phyloP scores from a whole-genome alignment of 2,113 vertebrate species.

The Cyphomyrus plagiostoma region DNA sequence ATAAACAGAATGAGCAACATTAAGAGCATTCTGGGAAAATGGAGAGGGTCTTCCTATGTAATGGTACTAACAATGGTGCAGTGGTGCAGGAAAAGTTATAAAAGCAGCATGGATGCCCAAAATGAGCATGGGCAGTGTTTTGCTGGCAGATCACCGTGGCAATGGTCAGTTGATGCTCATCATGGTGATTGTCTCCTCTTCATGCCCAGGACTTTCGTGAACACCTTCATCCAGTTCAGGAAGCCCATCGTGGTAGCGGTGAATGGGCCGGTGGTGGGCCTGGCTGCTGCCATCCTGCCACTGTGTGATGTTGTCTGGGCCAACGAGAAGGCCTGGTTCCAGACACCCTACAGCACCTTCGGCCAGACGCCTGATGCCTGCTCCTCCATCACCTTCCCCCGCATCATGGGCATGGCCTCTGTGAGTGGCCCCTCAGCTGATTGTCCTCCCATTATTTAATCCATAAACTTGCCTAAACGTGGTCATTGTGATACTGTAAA shows the following conservation, averaged over 20 bases:
- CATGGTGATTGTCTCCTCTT: constrained; percentile 28
- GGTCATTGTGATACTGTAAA: neutral
- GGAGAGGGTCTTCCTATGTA: neutral
- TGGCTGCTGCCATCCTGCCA: constrained; percentile 88
- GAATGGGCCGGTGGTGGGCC: constrained; percentile 88
- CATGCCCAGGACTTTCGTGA: constrained; percentile 82
- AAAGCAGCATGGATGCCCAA: neutral
- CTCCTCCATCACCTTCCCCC: constrained; percentile 88
- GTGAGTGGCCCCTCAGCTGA: constrained; percentile 63
- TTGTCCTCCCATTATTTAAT: neutral
- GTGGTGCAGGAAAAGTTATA: neutral
- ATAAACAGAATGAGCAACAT: neutral
- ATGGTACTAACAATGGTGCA: neutral
- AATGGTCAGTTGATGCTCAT: neutral
- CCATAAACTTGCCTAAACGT: neutral
- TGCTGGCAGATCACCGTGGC: neutral
- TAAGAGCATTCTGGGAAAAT: neutral
- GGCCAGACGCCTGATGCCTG: constrained; percentile 95
- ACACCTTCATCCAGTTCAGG: constrained; percentile 98
- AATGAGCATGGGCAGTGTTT: neutral
- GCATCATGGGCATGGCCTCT: constrained; percentile 90
- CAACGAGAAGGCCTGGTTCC: constrained; percentile 98
- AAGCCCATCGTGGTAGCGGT: constrained; percentile 95
- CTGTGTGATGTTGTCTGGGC: constrained; percentile 98
- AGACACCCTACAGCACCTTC: constrained; percentile 88